phyloP scores from a whole-genome alignment of 2,888 invertebrate genomes.

The Agriopis aurantiaria region DNA sequence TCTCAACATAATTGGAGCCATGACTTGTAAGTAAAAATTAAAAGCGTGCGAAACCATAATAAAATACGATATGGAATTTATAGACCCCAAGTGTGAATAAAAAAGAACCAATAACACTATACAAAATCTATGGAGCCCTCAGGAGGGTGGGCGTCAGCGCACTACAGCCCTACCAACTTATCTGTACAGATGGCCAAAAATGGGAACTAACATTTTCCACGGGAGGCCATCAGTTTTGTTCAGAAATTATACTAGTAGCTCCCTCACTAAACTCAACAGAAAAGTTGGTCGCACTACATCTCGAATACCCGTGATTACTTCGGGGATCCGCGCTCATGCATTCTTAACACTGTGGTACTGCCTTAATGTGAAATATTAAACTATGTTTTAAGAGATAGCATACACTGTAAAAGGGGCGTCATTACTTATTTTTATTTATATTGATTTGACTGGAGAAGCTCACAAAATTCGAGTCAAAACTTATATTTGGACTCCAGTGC shows the following conservation, averaged over 20 bases:
- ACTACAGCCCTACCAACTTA: conserved; percentile 5
- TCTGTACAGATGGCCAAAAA: not conserved
- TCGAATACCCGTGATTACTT: conserved; percentile 46
- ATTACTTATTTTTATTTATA: no score
- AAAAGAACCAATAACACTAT: conserved; percentile 13
- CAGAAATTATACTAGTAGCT: not conserved
- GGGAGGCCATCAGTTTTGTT: not conserved
- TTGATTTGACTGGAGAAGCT: no score
- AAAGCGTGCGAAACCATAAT: not conserved
- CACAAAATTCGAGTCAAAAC: no score
- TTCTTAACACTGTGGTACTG: conserved; percentile 45
- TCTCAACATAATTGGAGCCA: no score
- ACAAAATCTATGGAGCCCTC: conserved; percentile 11
- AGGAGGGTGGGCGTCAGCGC: conserved; percentile 14
- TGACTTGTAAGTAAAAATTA: no score
- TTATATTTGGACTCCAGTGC: no score
- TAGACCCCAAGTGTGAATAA: conserved; percentile 16
- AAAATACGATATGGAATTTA: conserved; percentile 4
- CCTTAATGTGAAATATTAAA: conserved; percentile 40
- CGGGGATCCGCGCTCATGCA: conserved; percentile 47
- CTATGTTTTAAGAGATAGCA: not conserved
- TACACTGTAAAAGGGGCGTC: no score
- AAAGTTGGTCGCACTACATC: conserved; percentile 25
- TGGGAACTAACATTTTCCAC: not conserved
- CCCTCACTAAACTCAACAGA: not conserved